Conservation (phyloP, 1,140 invertebrate species). For the Zaprionus taronus region DNA sequence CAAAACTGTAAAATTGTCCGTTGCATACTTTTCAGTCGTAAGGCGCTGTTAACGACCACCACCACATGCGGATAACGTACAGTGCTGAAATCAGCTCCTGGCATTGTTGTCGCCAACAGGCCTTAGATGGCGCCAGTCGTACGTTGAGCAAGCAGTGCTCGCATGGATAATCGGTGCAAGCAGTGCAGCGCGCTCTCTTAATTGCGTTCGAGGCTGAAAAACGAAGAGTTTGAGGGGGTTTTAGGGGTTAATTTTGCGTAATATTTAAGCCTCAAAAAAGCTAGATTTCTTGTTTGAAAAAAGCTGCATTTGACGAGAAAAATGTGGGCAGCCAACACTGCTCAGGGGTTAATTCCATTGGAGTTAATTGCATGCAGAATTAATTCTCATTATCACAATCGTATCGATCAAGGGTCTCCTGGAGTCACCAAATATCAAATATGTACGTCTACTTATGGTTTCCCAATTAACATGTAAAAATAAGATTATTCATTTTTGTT, state of each 20-base stretch:
- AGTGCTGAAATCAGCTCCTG: constrained; percentile 16
- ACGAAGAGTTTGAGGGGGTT: too few species aligned
- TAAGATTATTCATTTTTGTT: not conserved
- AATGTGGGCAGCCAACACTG: too few species aligned
- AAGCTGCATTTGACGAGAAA: too few species aligned
- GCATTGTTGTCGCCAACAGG: not conserved
- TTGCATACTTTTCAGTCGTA: too few species aligned
- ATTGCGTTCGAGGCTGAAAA: not conserved
- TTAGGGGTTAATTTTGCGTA: too few species aligned
- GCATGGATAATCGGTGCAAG: constrained; percentile 33
- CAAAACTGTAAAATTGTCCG: too few species aligned
- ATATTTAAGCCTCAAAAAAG: too few species aligned
- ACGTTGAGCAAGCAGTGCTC: constrained; percentile 14
- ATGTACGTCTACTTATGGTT: too few species aligned
- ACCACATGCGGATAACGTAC: constrained; percentile 28
- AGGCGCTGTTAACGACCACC: too few species aligned
- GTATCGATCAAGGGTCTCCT: not conserved
- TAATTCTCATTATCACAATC: not conserved
- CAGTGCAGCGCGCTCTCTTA: constrained; percentile 42
- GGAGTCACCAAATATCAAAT: not conserved
- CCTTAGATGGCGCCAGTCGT: constrained; percentile 29
- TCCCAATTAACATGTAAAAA: not conserved
- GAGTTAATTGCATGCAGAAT: not conserved
- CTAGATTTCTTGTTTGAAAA: too few species aligned
- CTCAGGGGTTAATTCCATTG: constrained; percentile 4